These are phyloP conservation scores for Spheniscus humboldti DNA, from an alignment of 2,797 vertebrate species.

Conservation along the genomic window DNA sequence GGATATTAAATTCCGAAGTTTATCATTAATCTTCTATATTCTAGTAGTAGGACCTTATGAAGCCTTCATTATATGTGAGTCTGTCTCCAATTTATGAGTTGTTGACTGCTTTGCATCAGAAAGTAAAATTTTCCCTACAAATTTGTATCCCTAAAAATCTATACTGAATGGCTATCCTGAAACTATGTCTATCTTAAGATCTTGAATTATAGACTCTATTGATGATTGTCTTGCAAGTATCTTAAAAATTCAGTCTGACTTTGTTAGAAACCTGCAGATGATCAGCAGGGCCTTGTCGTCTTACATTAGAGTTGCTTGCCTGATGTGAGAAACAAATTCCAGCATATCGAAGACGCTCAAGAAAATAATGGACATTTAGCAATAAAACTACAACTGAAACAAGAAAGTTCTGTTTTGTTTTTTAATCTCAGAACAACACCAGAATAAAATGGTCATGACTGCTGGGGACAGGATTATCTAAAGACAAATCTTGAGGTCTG, in stretches of 20 bases:
- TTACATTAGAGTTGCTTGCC: neutral
- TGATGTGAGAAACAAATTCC: neutral
- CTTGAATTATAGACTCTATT: neutral
- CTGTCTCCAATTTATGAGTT: neutral
- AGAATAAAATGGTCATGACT: neutral
- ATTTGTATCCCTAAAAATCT: neutral
- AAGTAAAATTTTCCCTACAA: neutral
- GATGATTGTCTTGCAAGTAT: neutral
- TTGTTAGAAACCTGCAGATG: neutral
- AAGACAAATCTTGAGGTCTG: neutral
- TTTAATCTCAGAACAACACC: neutral
- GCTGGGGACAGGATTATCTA: neutral
- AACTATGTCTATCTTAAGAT: neutral
- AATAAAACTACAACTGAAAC: neutral
- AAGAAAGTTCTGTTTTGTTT: neutral
- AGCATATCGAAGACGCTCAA: neutral
- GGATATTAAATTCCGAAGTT: constrained; percentile 5
- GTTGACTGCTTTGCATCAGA: neutral
- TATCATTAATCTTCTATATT: neutral
- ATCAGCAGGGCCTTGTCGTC: neutral
- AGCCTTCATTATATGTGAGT: neutral
- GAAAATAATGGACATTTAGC: neutral
- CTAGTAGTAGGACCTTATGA: neutral
- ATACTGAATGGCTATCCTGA: neutral
- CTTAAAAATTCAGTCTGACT: neutral